A percentile compares a stretch with the other conserved stretches of the same genome.
These are phyloP conservation scores for Nasonovia ribisnigri DNA, from an alignment of 2,888 invertebrate species.

Conservation along the genomic window DNA sequence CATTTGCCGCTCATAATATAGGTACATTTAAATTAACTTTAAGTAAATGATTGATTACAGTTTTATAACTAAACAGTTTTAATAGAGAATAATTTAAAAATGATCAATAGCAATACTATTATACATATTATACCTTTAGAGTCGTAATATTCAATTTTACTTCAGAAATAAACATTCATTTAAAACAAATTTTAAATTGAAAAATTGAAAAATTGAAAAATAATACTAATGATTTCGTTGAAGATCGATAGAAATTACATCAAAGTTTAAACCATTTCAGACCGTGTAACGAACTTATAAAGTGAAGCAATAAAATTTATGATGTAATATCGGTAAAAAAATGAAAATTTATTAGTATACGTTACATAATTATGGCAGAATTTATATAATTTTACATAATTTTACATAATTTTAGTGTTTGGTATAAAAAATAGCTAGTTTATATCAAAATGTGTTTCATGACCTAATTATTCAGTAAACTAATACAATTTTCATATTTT, in stretches of 20 bases:
- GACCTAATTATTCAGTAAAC: background rate
- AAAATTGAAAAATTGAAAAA: background rate
- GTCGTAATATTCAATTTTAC: background rate
- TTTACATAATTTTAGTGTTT: background rate
- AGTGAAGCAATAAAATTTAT: background rate
- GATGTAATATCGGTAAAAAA: background rate
- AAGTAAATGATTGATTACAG: background rate
- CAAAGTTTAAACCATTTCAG: background rate
- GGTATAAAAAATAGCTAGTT: background rate
- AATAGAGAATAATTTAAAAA: background rate
- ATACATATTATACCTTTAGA: background rate
- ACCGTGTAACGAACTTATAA: background rate
- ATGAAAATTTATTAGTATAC: background rate
- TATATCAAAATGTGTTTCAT: background rate
- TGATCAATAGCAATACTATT: background rate
- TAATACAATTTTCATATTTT: background rate
- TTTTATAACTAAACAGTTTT: background rate
- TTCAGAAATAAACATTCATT: background rate
- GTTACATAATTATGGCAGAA: background rate
- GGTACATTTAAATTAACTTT: too few species aligned
- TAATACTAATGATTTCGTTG: background rate
- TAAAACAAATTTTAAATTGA: background rate
- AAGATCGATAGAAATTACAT: background rate
- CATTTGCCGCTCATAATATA: background rate
- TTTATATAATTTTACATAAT: background rate